Base-by-base conservation (phyloP, 2,797 vertebrate species). In the Menidia menidia region DNA sequence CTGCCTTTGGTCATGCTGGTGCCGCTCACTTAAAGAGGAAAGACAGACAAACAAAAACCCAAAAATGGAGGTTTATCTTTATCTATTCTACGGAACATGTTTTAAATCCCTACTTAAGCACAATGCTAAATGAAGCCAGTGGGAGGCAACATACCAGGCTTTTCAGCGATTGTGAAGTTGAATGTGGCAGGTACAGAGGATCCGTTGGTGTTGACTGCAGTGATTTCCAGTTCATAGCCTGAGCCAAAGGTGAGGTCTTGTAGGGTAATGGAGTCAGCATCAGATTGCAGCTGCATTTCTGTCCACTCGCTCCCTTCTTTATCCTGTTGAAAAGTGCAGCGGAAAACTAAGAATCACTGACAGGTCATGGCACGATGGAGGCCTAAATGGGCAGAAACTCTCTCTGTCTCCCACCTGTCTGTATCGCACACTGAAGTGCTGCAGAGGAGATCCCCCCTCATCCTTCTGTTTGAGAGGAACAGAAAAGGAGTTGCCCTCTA, bases 1-100 rank as follows among this genome's bases (percentile, higher is more conserved):
- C 66, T 87, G 30, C 93, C 94, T 80, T 93, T 94, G 33, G 93
- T 94, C 67, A 96, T 54, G 35, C 62, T 68, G 50, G 50, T 25
- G 13, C 67, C 84, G 51, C 10, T 83, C 43, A 13, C 68, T 86
- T 66, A 12, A 73, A 18, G 18, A 8, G 57, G 18, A 61, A 16
- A 68, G n/a, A 6, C 39, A 6, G 9, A 30, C 67, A 64, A 10
- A 45, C 9, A 16, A 0, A 30, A 62, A 19, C 50, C 3, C 8
- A 3, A 6, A 55, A 32, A 62, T 41, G 12, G 11, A 41, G 19
- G 9, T 15, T 41, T 42, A 39, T 8, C 14, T 59, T 33, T 43
- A 16, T 32, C 42, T 4, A 32, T 3, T 16, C 51, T 55, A 33
- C 7, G 51, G 58, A 54, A 39, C 30, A 19, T n/a, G 2, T 18